A percentile compares a stretch with the other conserved stretches of the same genome.
phyloP scores from a whole-genome alignment of 2,888 invertebrate genomes.

The Microplitis deprimator region DNA sequence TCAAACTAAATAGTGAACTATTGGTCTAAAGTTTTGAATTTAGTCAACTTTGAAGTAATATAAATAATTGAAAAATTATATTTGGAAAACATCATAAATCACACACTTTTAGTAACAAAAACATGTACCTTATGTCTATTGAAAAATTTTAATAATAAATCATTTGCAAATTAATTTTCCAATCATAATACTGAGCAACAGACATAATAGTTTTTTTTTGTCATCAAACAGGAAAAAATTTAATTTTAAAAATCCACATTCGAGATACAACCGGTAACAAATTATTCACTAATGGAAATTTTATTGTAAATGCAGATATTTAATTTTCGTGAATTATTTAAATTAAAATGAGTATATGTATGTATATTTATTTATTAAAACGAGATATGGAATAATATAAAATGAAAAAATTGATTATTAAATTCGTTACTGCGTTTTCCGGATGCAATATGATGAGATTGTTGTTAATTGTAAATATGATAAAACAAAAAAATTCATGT shows the following conservation, averaged over 20 bases:
- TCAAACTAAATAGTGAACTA: too few species aligned
- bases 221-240: not conserved
- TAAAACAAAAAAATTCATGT: not conserved
- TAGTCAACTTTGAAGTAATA: too few species aligned
- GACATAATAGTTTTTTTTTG: not conserved
- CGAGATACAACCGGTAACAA: not conserved
- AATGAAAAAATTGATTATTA: not conserved
- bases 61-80: too few species aligned
- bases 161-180: not conserved
- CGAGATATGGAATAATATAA: not conserved
- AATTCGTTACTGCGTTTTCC: not conserved
- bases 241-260: not conserved
- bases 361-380: not conserved
- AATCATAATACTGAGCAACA: not conserved
- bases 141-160: too few species aligned
- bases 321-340: not conserved
- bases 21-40: too few species aligned
- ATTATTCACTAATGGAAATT: not conserved
- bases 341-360: not conserved
- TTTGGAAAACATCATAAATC: too few species aligned
- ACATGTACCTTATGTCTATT: too few species aligned
- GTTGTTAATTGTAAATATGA: constrained; percentile 5
- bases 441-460: not conserved
- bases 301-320: not conserved
- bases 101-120: too few species aligned